Percentiles rank a stretch among this genome's conserved stretches.
Evolutionary conservation across 2,888 invertebrate species (phyloP).

Genomic region (Agriopis leucophaearia): DNA sequence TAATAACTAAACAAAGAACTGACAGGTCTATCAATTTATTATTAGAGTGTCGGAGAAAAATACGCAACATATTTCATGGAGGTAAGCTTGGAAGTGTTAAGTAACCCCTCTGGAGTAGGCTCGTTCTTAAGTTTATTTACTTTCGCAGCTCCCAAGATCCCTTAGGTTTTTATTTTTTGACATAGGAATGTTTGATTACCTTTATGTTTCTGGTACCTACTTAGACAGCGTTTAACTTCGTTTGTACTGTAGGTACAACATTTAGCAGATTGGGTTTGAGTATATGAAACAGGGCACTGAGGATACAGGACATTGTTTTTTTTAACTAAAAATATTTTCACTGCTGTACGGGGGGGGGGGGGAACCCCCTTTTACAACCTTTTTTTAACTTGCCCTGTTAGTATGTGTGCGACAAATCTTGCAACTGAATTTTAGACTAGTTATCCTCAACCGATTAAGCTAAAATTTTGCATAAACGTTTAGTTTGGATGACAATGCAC

Average conservation of each 20-base stretch:
- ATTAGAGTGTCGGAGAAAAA: constrained; percentile 25
- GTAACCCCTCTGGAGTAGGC: constrained; percentile 20
- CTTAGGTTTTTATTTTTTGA: constrained; percentile 3
- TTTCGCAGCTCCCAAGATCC: not conserved
- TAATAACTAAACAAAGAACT: constrained; percentile 20
- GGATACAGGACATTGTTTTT: too few relatives aligned
- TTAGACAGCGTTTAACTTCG: not conserved
- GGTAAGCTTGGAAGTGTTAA: constrained; percentile 20
- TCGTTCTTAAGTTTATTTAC: constrained; percentile 15
- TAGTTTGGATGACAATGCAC: too few relatives aligned
- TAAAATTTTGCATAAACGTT: too few relatives aligned
- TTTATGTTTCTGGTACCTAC: not conserved
- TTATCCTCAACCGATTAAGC: too few relatives aligned
- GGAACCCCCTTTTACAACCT: too few relatives aligned
- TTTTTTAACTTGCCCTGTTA: too few relatives aligned
- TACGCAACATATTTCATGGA: constrained; percentile 22
- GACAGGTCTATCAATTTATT: constrained; percentile 25
- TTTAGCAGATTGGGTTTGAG: not conserved
- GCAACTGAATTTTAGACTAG: too few relatives aligned
- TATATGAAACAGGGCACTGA: not conserved
- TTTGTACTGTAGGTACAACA: not conserved
- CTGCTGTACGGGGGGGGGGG: too few relatives aligned
- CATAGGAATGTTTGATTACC: not conserved
- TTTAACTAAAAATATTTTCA: too few relatives aligned
- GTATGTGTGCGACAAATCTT: too few relatives aligned